Evolutionary conservation across 2,797 vertebrate species (phyloP), one percentile per base, ranked within the genome.

Genomic region (Echeneis naucrates): DNA sequence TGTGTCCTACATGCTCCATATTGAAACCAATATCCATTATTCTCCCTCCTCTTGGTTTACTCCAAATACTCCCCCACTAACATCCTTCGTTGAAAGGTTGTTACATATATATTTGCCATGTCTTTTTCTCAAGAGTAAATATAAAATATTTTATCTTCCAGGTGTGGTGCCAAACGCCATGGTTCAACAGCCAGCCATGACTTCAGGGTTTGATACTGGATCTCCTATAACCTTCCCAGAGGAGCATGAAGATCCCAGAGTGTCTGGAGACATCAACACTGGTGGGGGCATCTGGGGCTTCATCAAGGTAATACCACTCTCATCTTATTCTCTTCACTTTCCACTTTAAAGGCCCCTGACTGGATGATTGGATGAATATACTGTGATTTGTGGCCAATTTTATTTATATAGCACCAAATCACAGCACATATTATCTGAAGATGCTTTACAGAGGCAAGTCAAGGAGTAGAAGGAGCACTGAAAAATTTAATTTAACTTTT

Each of bases 211-310:
- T 26, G 93, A 91, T 9, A 57, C 88, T 21, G 92, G 89, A 17
- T 97, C 98, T 27, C 90, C 97, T 42, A 99, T 99, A 82, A 99
- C 98, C 4, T 99, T 99, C 83, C 98, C 98, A 0, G 97, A 98
- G 72, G 95, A 97, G n/a, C 91, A 75, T 0, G 97, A 97, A 33
- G 98, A 99, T 62, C 96, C 95, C 38, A 88, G 95, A 60, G 92
- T 83, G 11, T 47, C 82, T 61, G 92, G 80, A 66, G 85, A 90
- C 0, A 32, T 78, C 69, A 75, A 48, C 11, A 24, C 94, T 24
- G 89, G 93, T 32, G 95, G 96, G 59, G 96, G 98, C 24, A 90
- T 99, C 44, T 99, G 98, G 98, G 96, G 96, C 1, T 99, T 99
- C 79, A 95, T 99, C 88, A 99, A 97, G 95, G 98, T 97, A 87